Evolutionary conservation across 92 coral and sea anemone genomes (phyloP).

Genomic region (Zoanthus gigantus): DNA sequence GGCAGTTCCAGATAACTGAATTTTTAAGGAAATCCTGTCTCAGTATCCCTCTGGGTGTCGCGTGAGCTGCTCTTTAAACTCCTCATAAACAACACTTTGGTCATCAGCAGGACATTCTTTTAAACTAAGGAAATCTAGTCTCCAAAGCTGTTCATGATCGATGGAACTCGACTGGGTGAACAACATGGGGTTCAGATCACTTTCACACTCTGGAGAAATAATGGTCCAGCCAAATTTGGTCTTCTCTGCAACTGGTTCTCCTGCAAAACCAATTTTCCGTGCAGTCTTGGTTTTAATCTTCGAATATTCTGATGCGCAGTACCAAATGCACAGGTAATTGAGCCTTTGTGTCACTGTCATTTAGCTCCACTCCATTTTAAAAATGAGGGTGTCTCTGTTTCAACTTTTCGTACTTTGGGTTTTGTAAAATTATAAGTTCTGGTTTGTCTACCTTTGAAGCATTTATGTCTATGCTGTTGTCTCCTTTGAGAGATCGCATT

Average conservation of each 20-base stretch:
- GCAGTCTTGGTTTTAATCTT: neutral
- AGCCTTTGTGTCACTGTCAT: constrained; percentile 57
- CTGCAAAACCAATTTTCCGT: neutral
- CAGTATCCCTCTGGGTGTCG: too few relatives aligned
- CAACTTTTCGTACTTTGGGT: constrained; percentile 50
- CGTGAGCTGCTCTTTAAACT: too few relatives aligned
- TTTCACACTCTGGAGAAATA: too few relatives aligned
- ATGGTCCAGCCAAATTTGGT: constrained; percentile 22
- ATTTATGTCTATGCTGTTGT: constrained; percentile 26
- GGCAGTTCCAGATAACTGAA: too few relatives aligned
- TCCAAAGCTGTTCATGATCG: constrained; percentile 55
- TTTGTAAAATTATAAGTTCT: neutral
- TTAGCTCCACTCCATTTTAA: constrained; percentile 36
- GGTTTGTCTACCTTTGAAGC: constrained; percentile 59
- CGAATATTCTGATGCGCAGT: constrained; percentile 23
- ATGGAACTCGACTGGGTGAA: constrained; percentile 19
- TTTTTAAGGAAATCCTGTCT: too few relatives aligned
- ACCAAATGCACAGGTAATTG: constrained; percentile 60
- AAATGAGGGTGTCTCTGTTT: constrained; percentile 45
- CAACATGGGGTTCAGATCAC: too few relatives aligned
- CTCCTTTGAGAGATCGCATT: constrained; percentile 48
- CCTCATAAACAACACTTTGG: neutral
- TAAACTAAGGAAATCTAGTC: constrained; percentile 61
- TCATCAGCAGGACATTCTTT: constrained; percentile 45
- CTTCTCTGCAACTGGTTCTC: neutral